phyloP scores from a whole-genome alignment of 1,140 invertebrate species.

The Brachionus plicatilis region DNA sequence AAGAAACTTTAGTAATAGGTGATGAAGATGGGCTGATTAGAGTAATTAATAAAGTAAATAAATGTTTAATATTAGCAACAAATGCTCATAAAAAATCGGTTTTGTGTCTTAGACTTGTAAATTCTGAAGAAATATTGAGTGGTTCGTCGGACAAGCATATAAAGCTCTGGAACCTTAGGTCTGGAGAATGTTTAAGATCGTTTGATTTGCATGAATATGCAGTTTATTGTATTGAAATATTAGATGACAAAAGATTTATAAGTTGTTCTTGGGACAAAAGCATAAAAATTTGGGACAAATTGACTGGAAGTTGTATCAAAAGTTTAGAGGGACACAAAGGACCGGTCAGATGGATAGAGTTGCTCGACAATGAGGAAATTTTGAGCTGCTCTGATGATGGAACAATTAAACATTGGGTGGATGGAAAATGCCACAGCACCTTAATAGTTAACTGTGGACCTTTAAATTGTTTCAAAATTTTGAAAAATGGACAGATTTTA shows the following conservation, averaged over 20 bases:
- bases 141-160: not conserved
- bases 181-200: not conserved
- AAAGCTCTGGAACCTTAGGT: not conserved
- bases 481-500: not conserved
- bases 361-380: not conserved
- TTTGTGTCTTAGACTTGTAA: not conserved
- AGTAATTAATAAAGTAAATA: not conserved
- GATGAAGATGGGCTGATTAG: not conserved
- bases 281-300: conserved; percentile 45
- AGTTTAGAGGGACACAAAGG: conserved; percentile 45
- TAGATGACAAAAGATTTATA: conserved; percentile 45
- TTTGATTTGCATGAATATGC: not conserved
- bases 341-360: conserved; percentile 45
- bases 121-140: not conserved
- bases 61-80: not conserved
- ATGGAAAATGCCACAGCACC: not conserved
- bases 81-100: not conserved
- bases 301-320: conserved; percentile 43
- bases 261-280: conserved; percentile 48
- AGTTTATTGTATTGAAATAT: conserved; percentile 38
- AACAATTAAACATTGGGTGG: not conserved
- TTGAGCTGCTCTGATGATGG: not conserved
- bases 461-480: not conserved
- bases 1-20: not conserved
- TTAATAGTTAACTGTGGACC: not conserved